Base-by-base conservation (phyloP, 2,888 invertebrate species). In the Rhabditoides inermis region DNA sequence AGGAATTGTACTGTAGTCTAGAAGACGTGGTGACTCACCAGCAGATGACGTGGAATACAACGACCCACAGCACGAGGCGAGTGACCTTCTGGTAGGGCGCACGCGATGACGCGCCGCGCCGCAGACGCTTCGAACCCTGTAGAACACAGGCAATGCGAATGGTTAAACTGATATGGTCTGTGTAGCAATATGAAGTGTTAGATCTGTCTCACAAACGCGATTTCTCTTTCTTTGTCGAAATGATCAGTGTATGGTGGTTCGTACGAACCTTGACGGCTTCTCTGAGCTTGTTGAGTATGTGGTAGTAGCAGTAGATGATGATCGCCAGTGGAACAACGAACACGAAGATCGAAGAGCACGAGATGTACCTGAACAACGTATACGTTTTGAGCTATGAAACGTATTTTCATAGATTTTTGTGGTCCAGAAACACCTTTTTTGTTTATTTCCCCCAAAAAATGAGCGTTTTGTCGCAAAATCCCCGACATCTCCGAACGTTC, bases 51-150 rank as follows among this genome's bases (percentile, higher is more conserved):
- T 74, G 74, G 57, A 74, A 74, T 5, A 74, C 55, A 23, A 74
- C 72, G n/a, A 74, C 74, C 58, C 72, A 67, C 27, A 73, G 68
- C 12, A 74, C 74, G 54, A 73, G 63, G 25, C 69, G 51, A 0
- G 74, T 74, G n/a, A 74, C 74, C 44, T 68, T 53, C 25, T 75
- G 74, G 42, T 74, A 74, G 4, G 75, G 67, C 10, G 73, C 69
- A 20, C 67, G 55, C 0, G 68, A 60, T 44, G 56, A 55, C 15
- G 66, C 56, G 32, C 64, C 65, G 0, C 72, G 60, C 18, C 62
- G 63, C 26, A 73, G 59, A 6, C 73, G 55, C 37, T 70, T 64
- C 28, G 64, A 65, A 10, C 66, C 66, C 61, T 62, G 45, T n/a
- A n/a, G n/a, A n/a, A n/a, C n/a, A n/a, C n/a, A n/a, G n/a, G n/a